phyloP scores from a whole-genome alignment of 2,113 vertebrate species.

The Poeciliopsis turrubarensis region DNA sequence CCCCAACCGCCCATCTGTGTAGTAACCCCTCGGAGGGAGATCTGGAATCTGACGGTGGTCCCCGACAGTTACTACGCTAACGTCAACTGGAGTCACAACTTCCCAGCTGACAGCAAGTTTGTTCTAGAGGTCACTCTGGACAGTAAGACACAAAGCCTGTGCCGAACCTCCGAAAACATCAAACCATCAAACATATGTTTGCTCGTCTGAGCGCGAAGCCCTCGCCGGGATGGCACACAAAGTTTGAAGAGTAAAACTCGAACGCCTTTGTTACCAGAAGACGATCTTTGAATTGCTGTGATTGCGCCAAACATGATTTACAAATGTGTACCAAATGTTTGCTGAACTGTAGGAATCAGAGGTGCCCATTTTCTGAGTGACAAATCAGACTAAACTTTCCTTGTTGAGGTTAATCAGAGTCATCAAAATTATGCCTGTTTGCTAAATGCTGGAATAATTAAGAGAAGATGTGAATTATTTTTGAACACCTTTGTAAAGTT shows the following conservation, averaged over 20 bases:
- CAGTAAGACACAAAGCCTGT: slow-evolving; percentile 88
- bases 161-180: neutral
- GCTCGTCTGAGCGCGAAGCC: neutral
- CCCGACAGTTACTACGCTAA: slow-evolving; percentile 98
- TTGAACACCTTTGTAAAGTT: too few species aligned
- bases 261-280: neutral
- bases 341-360: too few species aligned
- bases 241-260: neutral
- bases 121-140: slow-evolving; percentile 96
- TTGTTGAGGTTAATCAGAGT: too few species aligned
- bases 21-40: slow-evolving; percentile 85
- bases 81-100: slow-evolving; percentile 98
- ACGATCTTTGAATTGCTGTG: neutral
- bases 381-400: neutral
- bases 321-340: neutral
- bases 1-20: slow-evolving; percentile 74
- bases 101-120: slow-evolving; percentile 91
- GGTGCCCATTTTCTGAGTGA: neutral
- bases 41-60: slow-evolving; percentile 96
- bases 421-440: too few species aligned
- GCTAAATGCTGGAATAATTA: too few species aligned
- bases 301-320: neutral
- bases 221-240: neutral
- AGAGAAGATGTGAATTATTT: too few species aligned
- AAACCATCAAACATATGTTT: neutral